Conservation (phyloP, 2,888 invertebrate genomes). For the Atethmia centrago region DNA sequence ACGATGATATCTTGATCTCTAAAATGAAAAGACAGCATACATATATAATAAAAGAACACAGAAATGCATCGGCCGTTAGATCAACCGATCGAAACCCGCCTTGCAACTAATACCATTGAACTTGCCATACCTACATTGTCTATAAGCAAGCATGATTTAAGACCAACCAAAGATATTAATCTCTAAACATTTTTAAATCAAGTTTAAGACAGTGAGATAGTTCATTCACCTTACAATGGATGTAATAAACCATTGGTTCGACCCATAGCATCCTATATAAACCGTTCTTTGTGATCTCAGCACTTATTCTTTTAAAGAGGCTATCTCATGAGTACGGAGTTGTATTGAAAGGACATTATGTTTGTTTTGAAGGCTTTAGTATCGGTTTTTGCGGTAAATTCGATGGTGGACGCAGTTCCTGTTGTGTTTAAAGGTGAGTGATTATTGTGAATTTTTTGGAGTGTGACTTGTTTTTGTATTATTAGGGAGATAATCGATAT, state of each 20-base stretch:
- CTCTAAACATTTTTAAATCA: conserved; percentile 63
- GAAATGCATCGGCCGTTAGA: conserved; percentile 33
- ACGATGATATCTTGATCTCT: not conserved
- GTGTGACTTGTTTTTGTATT: not conserved
- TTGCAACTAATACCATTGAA: conserved; percentile 54
- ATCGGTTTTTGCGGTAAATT: conserved; percentile 58
- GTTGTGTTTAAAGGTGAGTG: conserved; percentile 78
- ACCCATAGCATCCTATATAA: conserved; percentile 68
- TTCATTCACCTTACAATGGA: conserved; percentile 62
- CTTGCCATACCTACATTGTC: conserved; percentile 43
- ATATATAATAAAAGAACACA: not conserved
- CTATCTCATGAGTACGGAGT: conserved; percentile 53
- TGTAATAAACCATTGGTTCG: conserved; percentile 60
- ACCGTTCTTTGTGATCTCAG: conserved; percentile 60
- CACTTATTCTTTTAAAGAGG: conserved; percentile 60
- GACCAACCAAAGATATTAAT: conserved; percentile 59
- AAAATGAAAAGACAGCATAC: not conserved
- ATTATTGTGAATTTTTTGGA: not conserved
- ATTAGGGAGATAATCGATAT: not conserved
- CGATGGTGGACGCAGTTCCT: conserved; percentile 68
- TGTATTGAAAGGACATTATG: conserved; percentile 54
- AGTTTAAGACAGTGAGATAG: conserved; percentile 65
- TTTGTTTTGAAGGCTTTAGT: conserved; percentile 49
- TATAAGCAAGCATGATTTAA: conserved; percentile 61
- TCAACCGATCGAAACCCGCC: conserved; percentile 46